Base-by-base conservation (phyloP, 2,113 vertebrate species). In the Holacanthus passer region DNA sequence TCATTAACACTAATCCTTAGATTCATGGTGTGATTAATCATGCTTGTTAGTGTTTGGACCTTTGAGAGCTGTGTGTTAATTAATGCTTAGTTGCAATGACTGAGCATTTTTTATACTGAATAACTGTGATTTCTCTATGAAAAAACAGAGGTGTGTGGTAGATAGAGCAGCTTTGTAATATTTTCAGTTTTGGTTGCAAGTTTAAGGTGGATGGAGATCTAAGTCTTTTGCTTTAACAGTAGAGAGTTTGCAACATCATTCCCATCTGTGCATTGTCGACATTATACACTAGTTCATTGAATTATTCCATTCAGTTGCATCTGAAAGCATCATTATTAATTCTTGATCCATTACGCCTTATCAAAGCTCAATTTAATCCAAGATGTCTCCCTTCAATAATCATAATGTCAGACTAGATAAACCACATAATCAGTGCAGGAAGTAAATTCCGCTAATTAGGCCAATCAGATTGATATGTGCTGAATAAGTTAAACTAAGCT, bases 401-500 rank as follows among this genome's bases (percentile, higher is more conserved):
- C 56, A 59, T 50, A 68, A 71, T 35, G 24, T 41, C 59, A 22
- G 48, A 35, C 27, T 59, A 62, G 52, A 79, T 22, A 45, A 50
- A 77, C 14, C 35, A 62, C 71, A 65, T 60, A 78, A 60, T 67
- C 11, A 77, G 35, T 22, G 13, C 43, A 45, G 41, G 6, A 56
- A 73, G 56, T 70, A 24, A 63, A 75, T 72, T 48, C 16, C 52
- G n/a, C 55, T 80, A 60, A 79, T 84, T 55, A 68, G 31, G 43
- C 32, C 9, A 41, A 76, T 60, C 9, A 70, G 32, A 66, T 39
- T 73, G 32, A 53, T 87, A 43, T 10, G 63, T 79, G 73, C 82
- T 78, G 73, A 83, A 39, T 24, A 74, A 62, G 67, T 47, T 62
- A 19, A 70, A 24, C 22, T 16, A 27, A 70, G 59, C 50, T 27